Conservation (phyloP, 2,113 vertebrate genomes). For the Pyrgilauda ruficollis region DNA sequence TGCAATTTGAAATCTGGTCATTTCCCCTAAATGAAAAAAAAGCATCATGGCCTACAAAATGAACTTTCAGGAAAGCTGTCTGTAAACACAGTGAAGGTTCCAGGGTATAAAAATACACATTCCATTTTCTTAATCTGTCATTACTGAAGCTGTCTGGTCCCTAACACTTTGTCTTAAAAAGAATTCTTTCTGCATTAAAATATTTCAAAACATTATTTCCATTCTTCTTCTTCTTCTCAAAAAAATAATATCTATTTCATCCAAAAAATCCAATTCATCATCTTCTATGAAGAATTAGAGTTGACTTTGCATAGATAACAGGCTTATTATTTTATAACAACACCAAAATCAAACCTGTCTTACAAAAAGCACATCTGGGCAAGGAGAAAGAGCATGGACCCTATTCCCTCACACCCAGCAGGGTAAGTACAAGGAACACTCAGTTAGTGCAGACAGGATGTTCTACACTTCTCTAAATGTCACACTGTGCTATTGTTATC, state of each 20-base stretch:
- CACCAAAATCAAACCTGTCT: not conserved
- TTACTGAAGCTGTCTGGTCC: not conserved
- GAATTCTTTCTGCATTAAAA: conserved; percentile 30
- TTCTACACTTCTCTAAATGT: not conserved
- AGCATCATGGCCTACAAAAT: conserved; percentile 1
- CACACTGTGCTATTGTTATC: not conserved
- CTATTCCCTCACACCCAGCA: not conserved
- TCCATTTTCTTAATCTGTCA: not conserved
- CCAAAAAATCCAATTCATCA: not conserved
- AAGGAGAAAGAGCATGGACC: not conserved
- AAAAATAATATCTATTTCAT: not conserved
- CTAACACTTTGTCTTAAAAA: not conserved
- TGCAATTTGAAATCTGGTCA: not conserved
- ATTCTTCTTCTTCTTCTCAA: not conserved
- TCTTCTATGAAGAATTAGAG: not conserved
- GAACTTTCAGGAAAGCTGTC: not conserved
- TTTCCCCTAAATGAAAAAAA: not conserved
- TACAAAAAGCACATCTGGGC: not conserved
- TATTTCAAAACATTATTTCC: conserved; percentile 27
- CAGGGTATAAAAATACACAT: conserved; percentile 52
- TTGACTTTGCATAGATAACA: conserved; percentile 54
- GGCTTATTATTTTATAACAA: not conserved
- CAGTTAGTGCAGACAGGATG: not conserved
- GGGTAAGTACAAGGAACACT: not conserved
- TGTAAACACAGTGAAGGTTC: conserved; percentile 27